phyloP scores from a whole-genome alignment of 2,797 vertebrate species.

The Platyrinchus mystaceus region DNA sequence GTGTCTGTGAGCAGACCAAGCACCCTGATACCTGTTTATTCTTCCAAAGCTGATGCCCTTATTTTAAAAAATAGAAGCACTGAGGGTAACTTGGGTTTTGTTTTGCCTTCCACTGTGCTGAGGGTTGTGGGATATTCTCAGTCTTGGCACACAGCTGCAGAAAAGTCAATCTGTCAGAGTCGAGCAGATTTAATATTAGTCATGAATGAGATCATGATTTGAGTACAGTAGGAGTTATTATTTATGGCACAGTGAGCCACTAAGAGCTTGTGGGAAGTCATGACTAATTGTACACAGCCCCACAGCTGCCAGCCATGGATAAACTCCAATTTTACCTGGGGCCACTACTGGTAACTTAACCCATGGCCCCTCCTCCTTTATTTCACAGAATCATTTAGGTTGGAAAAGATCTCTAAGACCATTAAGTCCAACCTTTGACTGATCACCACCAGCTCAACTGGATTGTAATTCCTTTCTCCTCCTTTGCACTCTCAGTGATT shows the following conservation, averaged over 20 bases:
- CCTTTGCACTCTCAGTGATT: background rate
- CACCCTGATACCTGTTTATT: background rate
- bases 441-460: too few relatives aligned
- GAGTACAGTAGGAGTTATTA: slow-evolving; percentile 32
- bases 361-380: background rate
- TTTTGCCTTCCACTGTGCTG: background rate
- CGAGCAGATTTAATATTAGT: background rate
- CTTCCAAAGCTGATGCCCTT: background rate
- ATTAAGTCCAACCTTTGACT: background rate
- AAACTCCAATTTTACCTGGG: background rate
- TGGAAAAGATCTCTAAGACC: background rate
- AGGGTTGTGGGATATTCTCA: background rate
- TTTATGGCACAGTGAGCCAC: slow-evolving; percentile 14
- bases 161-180: background rate
- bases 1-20: background rate
- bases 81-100: background rate
- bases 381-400: rapidly evolving
- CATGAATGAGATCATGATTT: slow-evolving; percentile 33
- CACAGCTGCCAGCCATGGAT: background rate
- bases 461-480: background rate
- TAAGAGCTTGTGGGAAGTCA: background rate
- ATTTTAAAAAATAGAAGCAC: background rate
- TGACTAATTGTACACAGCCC: background rate
- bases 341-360: background rate
- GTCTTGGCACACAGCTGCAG: background rate